A percentile compares a stretch with the other conserved stretches of the same genome.
These are phyloP conservation scores for Polypedilum pembai DNA, from an alignment of 1,140 invertebrate genomes.

Conservation along the genomic window DNA sequence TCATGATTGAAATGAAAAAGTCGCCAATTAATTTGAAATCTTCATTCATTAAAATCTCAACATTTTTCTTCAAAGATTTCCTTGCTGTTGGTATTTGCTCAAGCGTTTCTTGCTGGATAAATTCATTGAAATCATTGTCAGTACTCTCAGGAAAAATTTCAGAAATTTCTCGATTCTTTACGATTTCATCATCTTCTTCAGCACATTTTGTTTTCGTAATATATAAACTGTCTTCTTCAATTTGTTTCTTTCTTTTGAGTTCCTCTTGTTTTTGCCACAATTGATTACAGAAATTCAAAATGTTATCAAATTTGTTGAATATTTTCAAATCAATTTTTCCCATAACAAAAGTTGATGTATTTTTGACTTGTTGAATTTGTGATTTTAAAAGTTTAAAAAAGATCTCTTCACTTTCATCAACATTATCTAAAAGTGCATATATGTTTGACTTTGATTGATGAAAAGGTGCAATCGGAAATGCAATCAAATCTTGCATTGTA, in stretches of 20 bases:
- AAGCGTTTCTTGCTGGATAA: conserved; percentile 45
- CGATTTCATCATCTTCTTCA: conserved; percentile 64
- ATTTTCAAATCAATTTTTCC: conserved; percentile 43
- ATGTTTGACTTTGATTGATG: neutral
- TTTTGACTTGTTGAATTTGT: conserved; percentile 56
- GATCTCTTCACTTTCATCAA: conserved; percentile 21
- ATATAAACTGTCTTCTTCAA: conserved; percentile 74
- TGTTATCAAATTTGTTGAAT: conserved; percentile 48
- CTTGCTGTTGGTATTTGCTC: conserved; percentile 40
- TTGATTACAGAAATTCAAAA: conserved; percentile 54
- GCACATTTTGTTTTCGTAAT: conserved; percentile 62
- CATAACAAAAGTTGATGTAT: conserved; percentile 33
- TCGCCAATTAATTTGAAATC: conserved; percentile 38
- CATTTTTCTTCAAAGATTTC: conserved; percentile 29
- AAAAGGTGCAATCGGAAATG: neutral
- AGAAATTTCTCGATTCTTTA: conserved; percentile 59
- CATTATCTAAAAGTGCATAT: neutral
- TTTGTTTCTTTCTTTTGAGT: conserved; percentile 55
- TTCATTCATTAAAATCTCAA: conserved; percentile 30
- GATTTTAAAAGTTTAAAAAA: conserved; percentile 55
- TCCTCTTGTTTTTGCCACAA: conserved; percentile 71
- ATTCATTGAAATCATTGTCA: conserved; percentile 60
- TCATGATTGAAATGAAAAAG: conserved; percentile 39
- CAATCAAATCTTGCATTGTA: neutral
- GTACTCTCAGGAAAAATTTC: conserved; percentile 69